Base-by-base conservation (phyloP, 2,113 vertebrate species). In the Xiphophorus couchianus region DNA sequence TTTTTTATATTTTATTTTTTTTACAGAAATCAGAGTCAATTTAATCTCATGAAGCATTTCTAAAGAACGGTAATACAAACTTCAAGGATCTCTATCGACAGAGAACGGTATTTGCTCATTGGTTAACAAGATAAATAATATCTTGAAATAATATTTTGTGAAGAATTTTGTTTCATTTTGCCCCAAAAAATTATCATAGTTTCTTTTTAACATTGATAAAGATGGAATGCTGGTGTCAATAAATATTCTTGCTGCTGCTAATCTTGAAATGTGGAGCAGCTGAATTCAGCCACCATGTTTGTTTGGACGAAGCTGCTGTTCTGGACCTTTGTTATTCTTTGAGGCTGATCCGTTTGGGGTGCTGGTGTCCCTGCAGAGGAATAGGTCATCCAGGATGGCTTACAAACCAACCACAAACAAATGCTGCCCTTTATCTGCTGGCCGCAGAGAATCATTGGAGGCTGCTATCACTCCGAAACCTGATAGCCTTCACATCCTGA, bases 391-490 rank as follows among this genome's bases (percentile, higher is more conserved):
- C 25, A 25, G 74, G 63, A 78, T 72, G 87, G 71, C 85, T 86
- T 85, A 85, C 84, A 86, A 88, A 84, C 76, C 61, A 71, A 90
- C 88, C 89, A 87, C 89, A 90, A 91, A 88, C 86, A 89, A 92
- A 90, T 66, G 35, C 78, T 80, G 82, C 69, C 86, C 83, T 90
- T 93, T 91, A 93, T 90, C 90, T 84, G 73, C 76, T 17, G 76
- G 63, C 84, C 76, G 77, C 90, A 93, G 76, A 67, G 64, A 42
- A 71, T 75, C 78, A 69, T 72, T 68, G 62, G 74, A 69, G 61
- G 78, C 69, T 71, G 74, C 65, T 80, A 77, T 92, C 65, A 54
- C 63, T 33, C 22, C 68, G 61, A 71, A 86, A 86, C 73, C 73
- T 17, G 84, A 91, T 81, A 76, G 51, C 61, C 54, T 67, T 74